Conservation (phyloP, 2,888 invertebrate species). For the Hydrotaea cyrtoneurina region DNA sequence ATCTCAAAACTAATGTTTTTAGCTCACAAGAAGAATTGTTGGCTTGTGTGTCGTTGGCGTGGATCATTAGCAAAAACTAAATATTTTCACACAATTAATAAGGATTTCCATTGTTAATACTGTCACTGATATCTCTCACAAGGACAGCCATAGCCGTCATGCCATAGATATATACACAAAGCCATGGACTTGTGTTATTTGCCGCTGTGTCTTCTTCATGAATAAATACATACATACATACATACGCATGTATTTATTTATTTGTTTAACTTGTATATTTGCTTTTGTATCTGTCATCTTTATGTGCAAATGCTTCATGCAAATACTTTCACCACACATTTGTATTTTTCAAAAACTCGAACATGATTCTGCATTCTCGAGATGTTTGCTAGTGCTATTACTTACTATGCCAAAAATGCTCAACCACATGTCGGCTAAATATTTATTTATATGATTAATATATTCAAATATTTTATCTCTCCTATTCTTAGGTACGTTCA, state of each 20-base stretch:
- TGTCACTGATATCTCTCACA: conserved; percentile 2
- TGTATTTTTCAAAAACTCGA: neutral
- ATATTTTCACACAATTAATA: conserved; percentile 54
- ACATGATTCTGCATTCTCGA: neutral
- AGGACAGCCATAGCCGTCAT: neutral
- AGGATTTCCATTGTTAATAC: conserved; percentile 36
- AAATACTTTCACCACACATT: neutral
- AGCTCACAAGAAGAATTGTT: neutral
- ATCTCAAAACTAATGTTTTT: conserved; percentile 45
- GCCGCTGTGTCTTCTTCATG: too few species aligned
- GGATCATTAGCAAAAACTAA: conserved; percentile 38
- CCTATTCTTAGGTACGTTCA: neutral
- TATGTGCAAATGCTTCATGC: neutral
- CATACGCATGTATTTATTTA: neutral
- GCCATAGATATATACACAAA: neutral
- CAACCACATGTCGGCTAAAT: neutral
- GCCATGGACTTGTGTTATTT: neutral
- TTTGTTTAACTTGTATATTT: neutral
- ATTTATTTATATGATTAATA: too few species aligned
- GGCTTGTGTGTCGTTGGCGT: neutral
- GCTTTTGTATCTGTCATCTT: neutral
- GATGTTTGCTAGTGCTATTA: neutral
- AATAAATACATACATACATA: too few species aligned
- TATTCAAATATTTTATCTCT: neutral
- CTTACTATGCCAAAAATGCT: neutral